Evolutionary conservation across 2,888 invertebrate genomes (phyloP).

Genomic region (Entomobrya proxima): DNA sequence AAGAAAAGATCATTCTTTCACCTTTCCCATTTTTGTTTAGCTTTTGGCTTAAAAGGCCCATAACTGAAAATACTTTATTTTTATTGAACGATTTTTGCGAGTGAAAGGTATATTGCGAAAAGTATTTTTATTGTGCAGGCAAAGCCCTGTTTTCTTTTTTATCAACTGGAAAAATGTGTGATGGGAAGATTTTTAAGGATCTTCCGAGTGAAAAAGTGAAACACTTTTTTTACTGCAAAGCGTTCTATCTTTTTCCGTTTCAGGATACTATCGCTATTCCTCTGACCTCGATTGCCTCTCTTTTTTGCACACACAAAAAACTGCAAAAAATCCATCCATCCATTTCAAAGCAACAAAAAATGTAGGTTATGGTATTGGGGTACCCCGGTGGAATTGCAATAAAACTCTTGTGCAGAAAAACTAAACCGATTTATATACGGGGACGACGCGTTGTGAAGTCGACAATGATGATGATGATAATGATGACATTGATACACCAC

Average conservation of each 20-base stretch:
- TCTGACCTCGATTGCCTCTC: neutral
- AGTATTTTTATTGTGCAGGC: neutral
- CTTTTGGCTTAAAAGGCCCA: neutral
- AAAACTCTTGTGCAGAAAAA: neutral
- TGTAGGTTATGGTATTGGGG: neutral
- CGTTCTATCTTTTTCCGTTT: neutral
- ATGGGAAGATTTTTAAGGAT: neutral
- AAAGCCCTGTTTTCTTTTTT: neutral
- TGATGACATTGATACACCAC: constrained; percentile 54
- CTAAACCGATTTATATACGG: neutral
- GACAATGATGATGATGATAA: neutral
- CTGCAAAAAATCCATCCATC: constrained; percentile 3
- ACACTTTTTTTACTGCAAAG: neutral
- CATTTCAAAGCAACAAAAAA: neutral
- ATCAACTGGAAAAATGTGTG: neutral
- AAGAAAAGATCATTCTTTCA: constrained; percentile 7
- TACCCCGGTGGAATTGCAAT: neutral
- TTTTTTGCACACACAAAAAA: neutral
- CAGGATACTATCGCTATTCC: neutral
- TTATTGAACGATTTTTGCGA: neutral
- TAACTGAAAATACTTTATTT: neutral
- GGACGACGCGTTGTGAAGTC: neutral
- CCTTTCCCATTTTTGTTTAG: constrained; percentile 4
- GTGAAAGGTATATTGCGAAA: neutral
- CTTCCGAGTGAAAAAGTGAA: neutral